These are phyloP conservation scores for Poecilia gillii DNA, from an alignment of 2,797 vertebrate species.

Conservation along the genomic window DNA sequence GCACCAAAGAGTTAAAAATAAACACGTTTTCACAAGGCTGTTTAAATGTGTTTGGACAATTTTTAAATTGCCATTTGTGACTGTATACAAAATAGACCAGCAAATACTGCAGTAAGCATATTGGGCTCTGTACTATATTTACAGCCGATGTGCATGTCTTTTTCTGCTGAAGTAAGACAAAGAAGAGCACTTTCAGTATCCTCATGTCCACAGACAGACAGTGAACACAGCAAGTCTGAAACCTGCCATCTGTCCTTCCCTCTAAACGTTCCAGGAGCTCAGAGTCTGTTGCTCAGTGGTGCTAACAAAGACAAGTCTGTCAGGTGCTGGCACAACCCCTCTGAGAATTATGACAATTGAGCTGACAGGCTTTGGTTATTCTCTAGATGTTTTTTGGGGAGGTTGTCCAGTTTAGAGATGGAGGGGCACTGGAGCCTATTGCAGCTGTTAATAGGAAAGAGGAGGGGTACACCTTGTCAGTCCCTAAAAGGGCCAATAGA, in stretches of 20 bases:
- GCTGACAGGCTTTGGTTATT: not conserved
- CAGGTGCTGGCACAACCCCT: not conserved
- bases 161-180: not conserved
- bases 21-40: too few relatives aligned
- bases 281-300: constrained; percentile 2
- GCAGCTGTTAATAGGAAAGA: not conserved
- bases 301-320: not conserved
- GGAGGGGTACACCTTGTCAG: not conserved
- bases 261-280: constrained; percentile 14
- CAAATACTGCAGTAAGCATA: too few relatives aligned
- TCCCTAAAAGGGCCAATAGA: not conserved
- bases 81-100: too few relatives aligned
- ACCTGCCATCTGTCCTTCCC: constrained; percentile 40
- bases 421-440: not conserved
- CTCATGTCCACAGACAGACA: not conserved
- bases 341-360: not conserved
- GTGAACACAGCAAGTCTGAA: constrained; percentile 21
- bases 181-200: not conserved
- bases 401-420: too few relatives aligned
- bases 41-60: too few relatives aligned
- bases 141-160: not conserved
- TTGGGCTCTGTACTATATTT: not conserved
- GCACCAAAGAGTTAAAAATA: too few relatives aligned
- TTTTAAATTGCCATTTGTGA: too few relatives aligned
- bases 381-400: not conserved